Base-by-base conservation (phyloP, 2,888 invertebrate genomes). In the Aleiodes alternator region DNA sequence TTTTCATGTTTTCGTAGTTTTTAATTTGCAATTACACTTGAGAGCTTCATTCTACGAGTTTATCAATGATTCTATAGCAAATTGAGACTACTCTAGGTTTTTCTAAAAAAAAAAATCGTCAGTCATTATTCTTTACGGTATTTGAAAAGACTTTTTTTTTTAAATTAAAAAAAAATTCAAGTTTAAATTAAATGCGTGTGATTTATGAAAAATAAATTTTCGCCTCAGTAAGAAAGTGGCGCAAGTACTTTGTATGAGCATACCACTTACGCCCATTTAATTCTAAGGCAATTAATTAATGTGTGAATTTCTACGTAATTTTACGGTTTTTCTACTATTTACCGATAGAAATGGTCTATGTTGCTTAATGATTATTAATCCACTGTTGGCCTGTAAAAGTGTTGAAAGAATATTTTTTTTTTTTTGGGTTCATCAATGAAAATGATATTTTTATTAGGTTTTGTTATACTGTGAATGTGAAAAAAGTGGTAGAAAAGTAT, bases 321-420 rank as follows among this genome's bases (percentile, higher is more conserved):
- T 79, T 77, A 71, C 81, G 81, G 66, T 76, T 77, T 79, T 76
- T 76, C 79, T 80, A 80, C 76, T 81, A 86, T 85, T 85, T 86
- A 85, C 85, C 84, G 80, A 83, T 83, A 80, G 73, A 80, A 80
- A 81, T 81, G 76, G 76, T 81, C 83, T 82, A 80, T 81, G 81
- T 80, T 82, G 81, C 77, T 83, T 85, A 85, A 82, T 81, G 86
- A 84, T 84, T 83, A 85, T 84, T 83, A 83, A 84, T 85, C 83
- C 94, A 82, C 84, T 85, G 85, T 82, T 80, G 79, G 82, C 83
- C 85, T 85, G 86, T 80, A 86, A 87, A 86, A 87, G 80, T 82
- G 86, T 86, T 84, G 82, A 83, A 84, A 84, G 84, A 86, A 85
- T 76, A 79, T 77, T 78, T 75, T 73, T 73, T n/a, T n/a, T n/a